Evolutionary conservation across 2,113 vertebrate genomes (phyloP).

Genomic region (Hydrolagus affinis): DNA sequence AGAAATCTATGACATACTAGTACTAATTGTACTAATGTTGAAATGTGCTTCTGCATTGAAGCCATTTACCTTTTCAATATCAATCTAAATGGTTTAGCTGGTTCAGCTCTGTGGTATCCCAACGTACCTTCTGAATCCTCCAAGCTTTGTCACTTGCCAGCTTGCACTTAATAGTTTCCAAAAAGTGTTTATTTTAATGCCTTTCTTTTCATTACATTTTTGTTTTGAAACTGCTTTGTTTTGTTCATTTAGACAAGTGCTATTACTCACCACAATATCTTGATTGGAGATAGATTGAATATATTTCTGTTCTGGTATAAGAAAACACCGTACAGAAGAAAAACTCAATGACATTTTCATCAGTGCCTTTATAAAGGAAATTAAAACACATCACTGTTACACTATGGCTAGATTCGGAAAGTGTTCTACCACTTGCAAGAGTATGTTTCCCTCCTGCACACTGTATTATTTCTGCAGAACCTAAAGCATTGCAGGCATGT

Average conservation of each 20-base stretch:
- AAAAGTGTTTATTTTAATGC: too few species aligned
- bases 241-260: neutral
- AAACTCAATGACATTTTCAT: neutral
- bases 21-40: too few species aligned
- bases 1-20: too few species aligned
- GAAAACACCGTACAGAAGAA: neutral
- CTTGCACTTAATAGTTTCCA: too few species aligned
- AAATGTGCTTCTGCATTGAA: too few species aligned
- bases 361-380: neutral
- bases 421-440: neutral
- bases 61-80: too few species aligned
- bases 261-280: neutral
- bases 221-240: neutral
- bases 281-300: neutral
- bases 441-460: neutral
- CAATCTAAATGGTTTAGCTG: too few species aligned
- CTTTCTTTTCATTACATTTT: too few species aligned
- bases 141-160: too few species aligned
- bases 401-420: neutral
- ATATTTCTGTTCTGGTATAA: neutral
- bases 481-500: conserved; percentile 19
- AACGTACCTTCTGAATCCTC: too few species aligned
- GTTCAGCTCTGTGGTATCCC: too few species aligned
- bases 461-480: neutral
- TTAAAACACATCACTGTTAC: neutral